These are phyloP conservation scores for Cladopsammia gracilis DNA, from an alignment of 64 coral and sea anemone species.

Conservation along the genomic window DNA sequence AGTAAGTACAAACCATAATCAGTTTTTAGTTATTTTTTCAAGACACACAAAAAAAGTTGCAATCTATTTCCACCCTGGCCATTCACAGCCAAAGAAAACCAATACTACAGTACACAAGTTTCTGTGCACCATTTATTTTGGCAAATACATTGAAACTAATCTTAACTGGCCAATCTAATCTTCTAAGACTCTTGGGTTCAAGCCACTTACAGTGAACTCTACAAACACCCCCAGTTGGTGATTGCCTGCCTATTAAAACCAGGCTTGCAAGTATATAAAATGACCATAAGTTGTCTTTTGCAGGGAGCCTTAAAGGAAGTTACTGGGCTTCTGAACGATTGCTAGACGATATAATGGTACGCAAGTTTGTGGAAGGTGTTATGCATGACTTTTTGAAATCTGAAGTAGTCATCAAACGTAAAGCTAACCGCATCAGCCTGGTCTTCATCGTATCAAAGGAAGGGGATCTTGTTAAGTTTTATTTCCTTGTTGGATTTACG, in stretches of 20 bases:
- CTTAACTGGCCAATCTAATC: no score
- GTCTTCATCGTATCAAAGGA: conserved; percentile 78
- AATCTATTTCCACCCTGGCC: no score
- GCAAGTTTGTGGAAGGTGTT: conserved; percentile 96
- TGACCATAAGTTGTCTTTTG: background rate
- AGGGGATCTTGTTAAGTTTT: conserved; percentile 81
- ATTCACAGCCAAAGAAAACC: no score
- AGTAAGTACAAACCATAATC: no score
- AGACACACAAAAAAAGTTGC: no score
- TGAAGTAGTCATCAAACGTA: conserved; percentile 95
- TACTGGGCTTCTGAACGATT: conserved; percentile 91
- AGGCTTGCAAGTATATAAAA: no score
- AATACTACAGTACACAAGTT: no score
- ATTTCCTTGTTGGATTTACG: conserved; percentile 93
- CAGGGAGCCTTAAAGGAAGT: conserved; percentile 91
- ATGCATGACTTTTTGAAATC: conserved; percentile 92
- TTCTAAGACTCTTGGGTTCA: no score
- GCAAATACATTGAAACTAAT: no score
- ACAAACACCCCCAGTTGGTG: background rate
- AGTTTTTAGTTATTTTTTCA: no score
- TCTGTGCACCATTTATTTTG: no score
- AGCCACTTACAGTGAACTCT: no score
- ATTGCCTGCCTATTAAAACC: background rate
- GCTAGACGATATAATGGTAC: conserved; percentile 95
- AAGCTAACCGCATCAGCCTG: conserved; percentile 90